These are phyloP conservation scores for Chiroxiphia lanceolata DNA, from an alignment of 2,797 vertebrate species.

Conservation along the genomic window DNA sequence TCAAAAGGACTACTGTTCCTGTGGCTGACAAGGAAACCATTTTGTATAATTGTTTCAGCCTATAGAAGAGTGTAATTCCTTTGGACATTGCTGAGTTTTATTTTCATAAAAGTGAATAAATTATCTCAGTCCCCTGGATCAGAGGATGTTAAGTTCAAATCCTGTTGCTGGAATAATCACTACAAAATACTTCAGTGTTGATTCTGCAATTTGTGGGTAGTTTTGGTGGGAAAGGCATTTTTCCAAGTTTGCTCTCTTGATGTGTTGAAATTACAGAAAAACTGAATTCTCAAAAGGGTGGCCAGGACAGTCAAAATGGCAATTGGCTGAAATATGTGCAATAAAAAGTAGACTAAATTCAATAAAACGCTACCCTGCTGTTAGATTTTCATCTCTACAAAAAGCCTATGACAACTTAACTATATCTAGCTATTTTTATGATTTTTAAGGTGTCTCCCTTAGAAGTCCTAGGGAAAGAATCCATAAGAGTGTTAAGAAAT, in stretches of 20 bases:
- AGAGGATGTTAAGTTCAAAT: slow-evolving; percentile 67
- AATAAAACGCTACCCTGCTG: slow-evolving; percentile 14
- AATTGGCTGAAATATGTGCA: slow-evolving; percentile 26
- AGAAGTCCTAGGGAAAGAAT: background rate
- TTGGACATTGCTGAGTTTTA: slow-evolving; percentile 51
- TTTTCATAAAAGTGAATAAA: slow-evolving; percentile 64
- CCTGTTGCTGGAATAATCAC: slow-evolving; percentile 52
- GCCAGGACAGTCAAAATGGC: slow-evolving; percentile 41
- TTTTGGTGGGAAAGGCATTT: slow-evolving; percentile 66
- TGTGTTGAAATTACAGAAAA: slow-evolving; percentile 68
- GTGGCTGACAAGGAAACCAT: slow-evolving; percentile 61
- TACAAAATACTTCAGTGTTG: slow-evolving; percentile 70
- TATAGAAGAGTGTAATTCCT: slow-evolving; percentile 62
- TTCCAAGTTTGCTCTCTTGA: slow-evolving; percentile 60
- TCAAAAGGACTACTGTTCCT: slow-evolving; percentile 66
- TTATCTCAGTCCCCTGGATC: slow-evolving; percentile 62
- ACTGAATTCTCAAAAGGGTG: slow-evolving; percentile 58
- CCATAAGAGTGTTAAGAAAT: background rate
- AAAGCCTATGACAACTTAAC: slow-evolving; percentile 8
- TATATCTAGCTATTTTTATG: background rate
- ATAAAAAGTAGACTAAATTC: slow-evolving; percentile 29
- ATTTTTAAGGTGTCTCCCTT: background rate
- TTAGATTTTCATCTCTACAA: slow-evolving; percentile 12
- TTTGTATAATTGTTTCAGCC: slow-evolving; percentile 65
- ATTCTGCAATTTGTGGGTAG: slow-evolving; percentile 74